A percentile compares a stretch with the other conserved stretches of the same genome.
These are phyloP conservation scores for Ochotona curzoniae DNA, from an alignment of 2,113 vertebrate species.

Conservation along the genomic window DNA sequence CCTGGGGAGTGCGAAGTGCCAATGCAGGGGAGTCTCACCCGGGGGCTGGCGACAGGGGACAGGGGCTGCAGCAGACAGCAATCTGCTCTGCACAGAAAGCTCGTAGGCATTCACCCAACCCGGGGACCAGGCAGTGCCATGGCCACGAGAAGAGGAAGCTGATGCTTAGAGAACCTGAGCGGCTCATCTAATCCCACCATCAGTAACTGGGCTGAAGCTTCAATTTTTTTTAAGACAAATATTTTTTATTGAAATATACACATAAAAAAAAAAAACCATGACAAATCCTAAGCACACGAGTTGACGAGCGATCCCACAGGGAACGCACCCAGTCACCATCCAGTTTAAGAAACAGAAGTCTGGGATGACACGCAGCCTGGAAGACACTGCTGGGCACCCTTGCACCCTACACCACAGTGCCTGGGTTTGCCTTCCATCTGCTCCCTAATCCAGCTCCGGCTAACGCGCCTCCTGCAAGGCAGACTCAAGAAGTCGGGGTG, in stretches of 20 bases:
- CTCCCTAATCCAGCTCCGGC: no score
- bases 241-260: neutral
- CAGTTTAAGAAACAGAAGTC: neutral
- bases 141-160: accelerated
- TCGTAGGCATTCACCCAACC: accelerated
- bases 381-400: no score
- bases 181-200: neutral
- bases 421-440: no score
- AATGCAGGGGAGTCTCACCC: accelerated
- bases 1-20: accelerated
- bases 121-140: accelerated
- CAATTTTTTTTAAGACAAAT: neutral
- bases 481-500: no score
- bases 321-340: neutral
- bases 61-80: neutral
- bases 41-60: accelerated
- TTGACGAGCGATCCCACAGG: neutral
- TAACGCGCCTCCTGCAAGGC: no score
- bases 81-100: accelerated
- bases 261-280: neutral
- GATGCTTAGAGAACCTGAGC: neutral
- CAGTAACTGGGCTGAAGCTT: neutral
- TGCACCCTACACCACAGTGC: no score
- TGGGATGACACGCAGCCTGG: no score
- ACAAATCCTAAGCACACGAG: neutral